Base-by-base conservation (phyloP, 2,797 vertebrate species). In the Smutsia temminckii region DNA sequence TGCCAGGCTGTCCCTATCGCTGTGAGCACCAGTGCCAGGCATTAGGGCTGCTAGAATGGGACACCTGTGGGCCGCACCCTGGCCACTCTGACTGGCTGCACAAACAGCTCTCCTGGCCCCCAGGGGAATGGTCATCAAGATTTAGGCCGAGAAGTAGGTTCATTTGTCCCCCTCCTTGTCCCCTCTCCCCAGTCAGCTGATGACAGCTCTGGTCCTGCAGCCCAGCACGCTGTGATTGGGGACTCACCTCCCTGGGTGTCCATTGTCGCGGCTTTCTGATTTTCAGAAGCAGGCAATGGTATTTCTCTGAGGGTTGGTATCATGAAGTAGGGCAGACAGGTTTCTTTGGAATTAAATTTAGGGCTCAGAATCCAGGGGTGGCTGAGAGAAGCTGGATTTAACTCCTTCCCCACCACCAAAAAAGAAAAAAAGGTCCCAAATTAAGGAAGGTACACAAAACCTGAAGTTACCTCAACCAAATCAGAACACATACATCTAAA, bases 331-430 rank as follows among this genome's bases (percentile, higher is more conserved):
- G 95, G 42, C 96, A 96, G 46, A 51, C 69, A 74, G n/a, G 49
- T 93, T 89, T 85, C 91, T 95, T 40, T 80, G 75, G 71, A 97
- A 87, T 94, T 97, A 96, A 94, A 89, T 95, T 95, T 97, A 95
- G 93, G 92, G 85, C 71, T 94, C 87, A 68, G 74, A 85, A 91
- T 88, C 75, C 68, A 94, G 80, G 21, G 42, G 87, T 95, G 89
- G 34, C 64, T 77, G 84, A 92, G 98, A 95, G 92, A 92, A 92
- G 37, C 85, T 91, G 80, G 83, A 55, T 94, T 89, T 87, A 88
- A 92, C 66, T 93, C 84, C 77, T 94, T 53, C 16, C 77, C 57
- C 68, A 72, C 88, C 55, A 57, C 83, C n/a, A 79, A 74, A 95
- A 84, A 89, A 64, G 53, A 71, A 94, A 77, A 79, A 95, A 90